Conservation (phyloP, 1,140 invertebrate genomes). For the Cydia amplana region DNA sequence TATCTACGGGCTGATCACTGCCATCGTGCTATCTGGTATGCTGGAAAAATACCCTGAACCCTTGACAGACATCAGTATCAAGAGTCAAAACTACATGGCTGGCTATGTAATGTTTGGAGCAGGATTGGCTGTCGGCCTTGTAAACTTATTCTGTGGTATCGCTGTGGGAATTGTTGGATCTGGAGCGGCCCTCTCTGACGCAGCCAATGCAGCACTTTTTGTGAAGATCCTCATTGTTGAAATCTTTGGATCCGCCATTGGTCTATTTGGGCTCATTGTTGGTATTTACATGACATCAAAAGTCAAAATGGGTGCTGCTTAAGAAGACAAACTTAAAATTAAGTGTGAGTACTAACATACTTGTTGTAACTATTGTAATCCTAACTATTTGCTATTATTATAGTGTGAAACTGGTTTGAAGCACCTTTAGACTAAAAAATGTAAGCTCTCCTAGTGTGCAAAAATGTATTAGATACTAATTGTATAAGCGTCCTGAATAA, state of each 20-base stretch:
- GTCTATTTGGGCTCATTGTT: slow-evolving; percentile 98
- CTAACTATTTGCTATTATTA: neutral
- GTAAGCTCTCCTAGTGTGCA: neutral
- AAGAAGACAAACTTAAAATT: slow-evolving; percentile 61
- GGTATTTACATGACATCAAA: slow-evolving; percentile 94
- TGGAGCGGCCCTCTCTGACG: slow-evolving; percentile 97
- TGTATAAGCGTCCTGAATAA: too few species aligned
- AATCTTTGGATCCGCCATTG: slow-evolving; percentile 99
- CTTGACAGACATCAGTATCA: slow-evolving; percentile 60
- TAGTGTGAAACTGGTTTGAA: neutral
- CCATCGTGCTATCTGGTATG: slow-evolving; percentile 95
- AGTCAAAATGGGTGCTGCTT: slow-evolving; percentile 80
- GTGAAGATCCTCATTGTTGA: slow-evolving; percentile 99
- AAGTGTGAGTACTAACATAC: slow-evolving; percentile 64
- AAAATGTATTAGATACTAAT: slow-evolving; percentile 27
- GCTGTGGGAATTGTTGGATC: slow-evolving; percentile 97
- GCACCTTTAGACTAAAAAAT: neutral
- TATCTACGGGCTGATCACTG: slow-evolving; percentile 99
- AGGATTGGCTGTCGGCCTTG: slow-evolving; percentile 94
- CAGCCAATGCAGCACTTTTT: slow-evolving; percentile 95
- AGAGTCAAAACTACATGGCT: slow-evolving; percentile 84
- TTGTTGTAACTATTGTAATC: slow-evolving; percentile 34
- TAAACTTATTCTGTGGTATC: slow-evolving; percentile 97
- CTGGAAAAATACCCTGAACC: slow-evolving; percentile 82
- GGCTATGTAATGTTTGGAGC: slow-evolving; percentile 98